A percentile compares a stretch with the other conserved stretches of the same genome.
phyloP scores from a whole-genome alignment of 1,140 invertebrate species.

The Drosophila kepulauana region DNA sequence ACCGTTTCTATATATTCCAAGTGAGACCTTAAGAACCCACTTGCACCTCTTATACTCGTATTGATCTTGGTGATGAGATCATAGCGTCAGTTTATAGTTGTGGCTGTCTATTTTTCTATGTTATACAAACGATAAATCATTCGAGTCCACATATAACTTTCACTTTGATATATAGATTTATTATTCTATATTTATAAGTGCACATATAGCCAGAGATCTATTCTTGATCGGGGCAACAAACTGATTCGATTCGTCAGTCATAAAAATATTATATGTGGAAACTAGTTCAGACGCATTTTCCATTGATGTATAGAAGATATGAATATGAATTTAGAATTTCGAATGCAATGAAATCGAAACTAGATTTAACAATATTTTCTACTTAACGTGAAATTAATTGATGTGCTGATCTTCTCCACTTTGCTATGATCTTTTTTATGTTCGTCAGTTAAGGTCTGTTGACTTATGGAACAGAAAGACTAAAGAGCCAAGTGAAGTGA shows the following conservation, averaged over 20 bases:
- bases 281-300: too few relatives aligned
- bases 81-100: not conserved
- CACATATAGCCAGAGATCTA: not conserved
- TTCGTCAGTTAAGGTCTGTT: not conserved
- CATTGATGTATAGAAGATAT: not conserved
- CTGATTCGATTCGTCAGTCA: not conserved
- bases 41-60: not conserved
- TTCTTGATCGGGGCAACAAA: slow-evolving; percentile 9
- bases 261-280: too few relatives aligned
- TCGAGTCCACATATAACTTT: slow-evolving; percentile 1
- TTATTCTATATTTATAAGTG: slow-evolving; percentile 8
- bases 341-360: too few relatives aligned
- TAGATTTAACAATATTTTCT: too few relatives aligned
- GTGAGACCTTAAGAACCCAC: not conserved
- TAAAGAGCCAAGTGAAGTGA: not conserved
- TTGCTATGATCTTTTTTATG: not conserved
- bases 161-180: slow-evolving; percentile 10
- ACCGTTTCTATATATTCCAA: not conserved
- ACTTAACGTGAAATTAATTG: not conserved
- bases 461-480: not conserved
- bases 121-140: slow-evolving; percentile 5
- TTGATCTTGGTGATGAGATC: not conserved
- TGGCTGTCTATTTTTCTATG: slow-evolving; percentile 3
- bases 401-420: not conserved
- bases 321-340: not conserved